Base-by-base conservation (phyloP, 2,113 vertebrate species). In the Rhea americana region DNA sequence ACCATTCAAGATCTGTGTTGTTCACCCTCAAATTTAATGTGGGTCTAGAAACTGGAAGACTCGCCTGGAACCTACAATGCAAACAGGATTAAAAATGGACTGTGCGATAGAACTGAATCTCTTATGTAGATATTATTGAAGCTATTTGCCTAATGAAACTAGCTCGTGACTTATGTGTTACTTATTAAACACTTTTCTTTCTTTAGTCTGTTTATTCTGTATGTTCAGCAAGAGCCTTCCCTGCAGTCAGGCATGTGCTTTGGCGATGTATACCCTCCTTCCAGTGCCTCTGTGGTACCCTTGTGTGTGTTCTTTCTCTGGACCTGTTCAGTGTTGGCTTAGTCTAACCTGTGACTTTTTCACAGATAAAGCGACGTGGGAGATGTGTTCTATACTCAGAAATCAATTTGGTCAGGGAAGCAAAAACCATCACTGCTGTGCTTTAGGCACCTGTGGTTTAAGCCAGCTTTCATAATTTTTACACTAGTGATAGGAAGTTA, bases 341-440 rank as follows among this genome's bases (percentile, higher is more conserved):
- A 26, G 20, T 43, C 19, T 28, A 0, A 55, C 30, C 28, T 21
- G 18, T 53, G 30, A 13, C 25, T 81, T 63, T 63, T 18, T 8
- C 8, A 15, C 11, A 70, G 62, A 8, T 50, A 43, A 70, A 70
- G 30, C 20, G 24, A 71, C 51, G 32, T 18, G 21, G 17, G 41
- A 24, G 9, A 70, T 37, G 10, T 0, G 2, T 70, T n/a, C 6
- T 35, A 3, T 12, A 55, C 24, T 47, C 12, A 56, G 55, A 24
- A 47, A 75, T 41, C 0, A 0, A 30, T 20, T 86, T 74, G n/a
- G 14, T 26, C 25, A 7, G 2, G 12, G 35, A 74, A 63, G 55
- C 11, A 22, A 22, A 35, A 63, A 16, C 24, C 11, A 26, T 18
- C 35, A 37, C 30, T 41, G 39, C 43, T 30, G 15, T 2, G 5